Evolutionary conservation across 2,113 vertebrate genomes (phyloP).

Genomic region (Archilochus colubris): DNA sequence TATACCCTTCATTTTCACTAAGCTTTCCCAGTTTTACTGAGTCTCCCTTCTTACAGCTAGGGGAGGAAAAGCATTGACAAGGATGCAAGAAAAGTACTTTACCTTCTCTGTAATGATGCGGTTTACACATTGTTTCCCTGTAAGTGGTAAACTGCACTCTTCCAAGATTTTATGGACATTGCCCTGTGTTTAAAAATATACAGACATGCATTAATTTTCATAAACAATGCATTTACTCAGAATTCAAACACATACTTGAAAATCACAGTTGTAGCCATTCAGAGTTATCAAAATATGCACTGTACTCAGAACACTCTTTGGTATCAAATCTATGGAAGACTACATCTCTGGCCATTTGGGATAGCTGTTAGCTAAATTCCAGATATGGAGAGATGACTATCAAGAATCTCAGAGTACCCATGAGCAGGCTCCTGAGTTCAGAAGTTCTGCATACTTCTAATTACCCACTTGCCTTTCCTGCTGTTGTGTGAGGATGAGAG

Average conservation of each 20-base stretch:
- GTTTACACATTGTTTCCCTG: constrained; percentile 94
- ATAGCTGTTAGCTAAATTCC: not conserved
- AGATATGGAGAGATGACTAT: not conserved
- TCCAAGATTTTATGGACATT: constrained; percentile 95
- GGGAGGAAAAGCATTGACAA: not conserved
- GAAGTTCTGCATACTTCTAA: not conserved
- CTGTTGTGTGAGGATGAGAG: not conserved
- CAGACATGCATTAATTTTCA: not conserved
- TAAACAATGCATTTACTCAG: not conserved
- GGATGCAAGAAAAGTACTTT: constrained; percentile 12
- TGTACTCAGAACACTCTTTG: not conserved
- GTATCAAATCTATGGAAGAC: not conserved
- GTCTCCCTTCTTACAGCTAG: not conserved
- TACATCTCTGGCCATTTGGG: not conserved
- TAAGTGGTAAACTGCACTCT: constrained; percentile 90
- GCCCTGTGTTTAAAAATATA: constrained; percentile 79
- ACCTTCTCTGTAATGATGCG: constrained; percentile 99
- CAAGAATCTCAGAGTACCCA: not conserved
- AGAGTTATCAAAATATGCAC: not conserved
- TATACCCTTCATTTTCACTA: not conserved
- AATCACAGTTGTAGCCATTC: not conserved
- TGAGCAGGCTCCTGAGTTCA: not conserved
- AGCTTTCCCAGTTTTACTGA: not conserved
- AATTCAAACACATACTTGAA: not conserved
- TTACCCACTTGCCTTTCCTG: not conserved